These are phyloP conservation scores for Asbolus verrucosus DNA, from an alignment of 1,140 invertebrate genomes.

Conservation along the genomic window DNA sequence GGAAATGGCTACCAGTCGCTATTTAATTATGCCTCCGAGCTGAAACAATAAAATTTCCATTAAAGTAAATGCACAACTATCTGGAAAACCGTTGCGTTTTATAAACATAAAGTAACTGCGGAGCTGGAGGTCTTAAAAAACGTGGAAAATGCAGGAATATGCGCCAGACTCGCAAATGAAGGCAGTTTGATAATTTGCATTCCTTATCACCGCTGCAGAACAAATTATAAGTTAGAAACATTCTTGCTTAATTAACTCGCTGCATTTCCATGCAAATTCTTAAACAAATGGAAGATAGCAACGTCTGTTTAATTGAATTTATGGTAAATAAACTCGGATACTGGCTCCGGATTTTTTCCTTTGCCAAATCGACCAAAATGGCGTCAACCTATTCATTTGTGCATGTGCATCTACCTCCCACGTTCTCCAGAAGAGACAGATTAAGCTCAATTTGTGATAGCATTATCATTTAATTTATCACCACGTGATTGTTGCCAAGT, in stretches of 20 bases:
- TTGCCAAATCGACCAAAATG: neutral
- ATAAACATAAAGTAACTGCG: slow-evolving; percentile 1
- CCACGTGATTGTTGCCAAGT: slow-evolving; percentile 10
- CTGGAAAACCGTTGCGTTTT: no score
- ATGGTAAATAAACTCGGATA: slow-evolving; percentile 32
- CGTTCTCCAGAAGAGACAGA: neutral
- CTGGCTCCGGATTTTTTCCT: slow-evolving; percentile 23
- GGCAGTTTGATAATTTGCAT: slow-evolving; percentile 27
- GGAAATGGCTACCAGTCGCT: no score
- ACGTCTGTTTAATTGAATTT: slow-evolving; percentile 39
- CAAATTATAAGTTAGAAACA: slow-evolving; percentile 36
- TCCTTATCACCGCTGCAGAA: slow-evolving; percentile 21
- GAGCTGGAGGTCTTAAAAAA: neutral
- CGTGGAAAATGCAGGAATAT: slow-evolving; percentile 2
- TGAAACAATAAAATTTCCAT: no score
- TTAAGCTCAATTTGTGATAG: slow-evolving; percentile 7
- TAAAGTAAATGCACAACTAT: no score
- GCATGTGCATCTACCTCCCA: slow-evolving; percentile 28
- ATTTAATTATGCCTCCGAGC: no score
- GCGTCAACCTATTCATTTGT: slow-evolving; percentile 24
- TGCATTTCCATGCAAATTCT: slow-evolving; percentile 39
- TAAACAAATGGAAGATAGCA: slow-evolving; percentile 29
- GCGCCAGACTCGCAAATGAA: slow-evolving; percentile 18
- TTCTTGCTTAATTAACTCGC: slow-evolving; percentile 34
- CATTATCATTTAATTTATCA: slow-evolving; percentile 24